A percentile compares a stretch with the other conserved stretches of the same genome.
Evolutionary conservation across 2,888 invertebrate genomes (phyloP).

Genomic region (Cephus rjabovi): DNA sequence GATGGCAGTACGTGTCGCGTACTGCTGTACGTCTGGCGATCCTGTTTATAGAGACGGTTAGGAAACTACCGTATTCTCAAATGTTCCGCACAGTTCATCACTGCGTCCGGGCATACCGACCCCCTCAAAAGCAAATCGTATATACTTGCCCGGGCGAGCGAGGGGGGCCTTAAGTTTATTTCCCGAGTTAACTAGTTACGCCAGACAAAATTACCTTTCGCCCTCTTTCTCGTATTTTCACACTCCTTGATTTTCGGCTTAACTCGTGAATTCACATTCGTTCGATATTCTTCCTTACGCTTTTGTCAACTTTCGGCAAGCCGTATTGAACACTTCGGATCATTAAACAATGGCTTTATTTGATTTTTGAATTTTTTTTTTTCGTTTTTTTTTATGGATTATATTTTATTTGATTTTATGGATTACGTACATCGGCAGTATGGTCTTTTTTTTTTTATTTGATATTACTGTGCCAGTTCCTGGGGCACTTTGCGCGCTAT

Average conservation of each 20-base stretch:
- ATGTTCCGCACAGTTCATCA: background rate
- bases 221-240: background rate
- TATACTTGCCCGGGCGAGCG: background rate
- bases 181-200: background rate
- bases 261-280: background rate
- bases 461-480: background rate
- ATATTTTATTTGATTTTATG: background rate
- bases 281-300: background rate
- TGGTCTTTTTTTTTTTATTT: background rate
- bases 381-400: background rate
- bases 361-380: background rate
- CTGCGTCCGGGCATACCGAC: background rate
- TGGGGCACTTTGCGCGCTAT: background rate
- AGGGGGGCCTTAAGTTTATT: background rate
- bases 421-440: background rate
- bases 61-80: background rate
- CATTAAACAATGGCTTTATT: background rate
- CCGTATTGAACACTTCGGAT: background rate
- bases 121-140: background rate
- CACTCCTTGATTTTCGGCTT: background rate
- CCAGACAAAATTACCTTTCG: background rate
- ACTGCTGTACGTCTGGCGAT: background rate
- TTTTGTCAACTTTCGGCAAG: background rate
- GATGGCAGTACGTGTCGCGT: background rate
- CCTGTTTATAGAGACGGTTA: background rate